phyloP scores from a whole-genome alignment of 2,797 vertebrate species.

The Margarornis squamiger region DNA sequence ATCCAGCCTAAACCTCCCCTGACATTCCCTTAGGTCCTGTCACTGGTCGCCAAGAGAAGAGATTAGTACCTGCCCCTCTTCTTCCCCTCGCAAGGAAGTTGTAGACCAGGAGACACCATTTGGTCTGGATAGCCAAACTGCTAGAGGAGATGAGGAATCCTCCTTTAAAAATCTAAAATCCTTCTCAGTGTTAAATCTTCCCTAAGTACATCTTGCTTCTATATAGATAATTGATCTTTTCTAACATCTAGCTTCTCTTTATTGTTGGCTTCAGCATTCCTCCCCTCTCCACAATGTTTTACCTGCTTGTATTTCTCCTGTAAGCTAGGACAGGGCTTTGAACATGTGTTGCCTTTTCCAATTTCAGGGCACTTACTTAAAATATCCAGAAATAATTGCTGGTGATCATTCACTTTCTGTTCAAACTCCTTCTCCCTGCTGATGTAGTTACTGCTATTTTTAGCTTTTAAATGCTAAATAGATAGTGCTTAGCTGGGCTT shows the following conservation, averaged over 20 bases:
- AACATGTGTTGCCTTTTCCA: not conserved
- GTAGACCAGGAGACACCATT: not conserved
- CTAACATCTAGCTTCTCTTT: not conserved
- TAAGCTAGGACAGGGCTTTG: not conserved
- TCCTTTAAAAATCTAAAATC: not conserved
- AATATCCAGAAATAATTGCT: constrained; percentile 26
- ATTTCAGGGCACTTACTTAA: not conserved
- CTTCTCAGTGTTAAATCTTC: not conserved
- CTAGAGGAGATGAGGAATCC: not conserved
- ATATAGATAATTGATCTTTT: not conserved
- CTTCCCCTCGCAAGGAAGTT: not conserved
- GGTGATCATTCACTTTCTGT: not conserved
- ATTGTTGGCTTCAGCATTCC: not conserved
- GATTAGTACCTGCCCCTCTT: not conserved
- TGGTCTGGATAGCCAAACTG: not conserved
- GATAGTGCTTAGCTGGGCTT: constrained; percentile 23
- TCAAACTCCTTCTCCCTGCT: not conserved
- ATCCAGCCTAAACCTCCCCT: not conserved
- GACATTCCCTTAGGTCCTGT: not conserved
- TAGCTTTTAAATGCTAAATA: constrained; percentile 41
- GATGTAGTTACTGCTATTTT: constrained; percentile 36
- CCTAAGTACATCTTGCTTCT: not conserved
- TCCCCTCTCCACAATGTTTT: not conserved
- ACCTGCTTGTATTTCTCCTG: not conserved
- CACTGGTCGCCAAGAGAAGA: not conserved